Evolutionary conservation across 2,888 invertebrate species (phyloP).

Genomic region (Andricus quercusramuli): DNA sequence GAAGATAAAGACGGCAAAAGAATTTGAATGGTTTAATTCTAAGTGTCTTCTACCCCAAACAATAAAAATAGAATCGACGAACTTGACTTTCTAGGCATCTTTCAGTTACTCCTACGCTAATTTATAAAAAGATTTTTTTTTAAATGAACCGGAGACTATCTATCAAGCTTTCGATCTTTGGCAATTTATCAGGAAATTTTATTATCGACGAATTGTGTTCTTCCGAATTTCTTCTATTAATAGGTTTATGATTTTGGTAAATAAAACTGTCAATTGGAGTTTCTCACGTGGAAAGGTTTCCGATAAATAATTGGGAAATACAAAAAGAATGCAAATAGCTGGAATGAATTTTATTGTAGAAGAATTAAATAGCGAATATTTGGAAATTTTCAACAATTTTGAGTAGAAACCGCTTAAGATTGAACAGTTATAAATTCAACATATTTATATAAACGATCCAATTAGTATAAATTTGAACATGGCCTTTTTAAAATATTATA

Average conservation of each 20-base stretch:
- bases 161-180: neutral
- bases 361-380: too few relatives aligned
- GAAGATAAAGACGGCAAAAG: neutral
- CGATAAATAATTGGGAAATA: neutral
- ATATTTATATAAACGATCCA: too few relatives aligned
- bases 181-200: too few relatives aligned
- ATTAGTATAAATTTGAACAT: too few relatives aligned
- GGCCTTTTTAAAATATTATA: too few relatives aligned
- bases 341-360: too few relatives aligned
- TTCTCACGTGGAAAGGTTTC: neutral
- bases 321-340: neutral
- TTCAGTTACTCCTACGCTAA: neutral
- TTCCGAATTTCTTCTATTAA: neutral
- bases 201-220: neutral
- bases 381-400: too few relatives aligned
- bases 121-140: constrained; percentile 10
- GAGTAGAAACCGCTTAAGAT: too few relatives aligned
- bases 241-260: neutral
- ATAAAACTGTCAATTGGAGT: neutral
- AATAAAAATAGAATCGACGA: neutral
- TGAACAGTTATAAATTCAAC: too few relatives aligned
- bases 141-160: neutral
- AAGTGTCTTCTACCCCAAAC: neutral
- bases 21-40: neutral
- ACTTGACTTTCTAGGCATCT: neutral